Conservation (phyloP, 2,113 vertebrate genomes). For the Silurus glanis region DNA sequence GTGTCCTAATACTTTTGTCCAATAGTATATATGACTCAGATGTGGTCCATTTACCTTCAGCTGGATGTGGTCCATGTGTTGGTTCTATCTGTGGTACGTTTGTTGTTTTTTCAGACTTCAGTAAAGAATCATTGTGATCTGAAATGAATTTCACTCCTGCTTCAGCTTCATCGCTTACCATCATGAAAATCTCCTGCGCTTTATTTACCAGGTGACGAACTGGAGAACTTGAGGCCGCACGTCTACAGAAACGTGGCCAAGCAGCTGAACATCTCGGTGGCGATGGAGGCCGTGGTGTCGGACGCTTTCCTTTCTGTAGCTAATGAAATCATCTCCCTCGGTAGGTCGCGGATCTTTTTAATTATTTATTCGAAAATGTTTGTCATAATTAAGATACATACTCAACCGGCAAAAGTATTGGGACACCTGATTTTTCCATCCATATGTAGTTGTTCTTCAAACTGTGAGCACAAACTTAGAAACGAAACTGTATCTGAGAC, state of each 20-base stretch:
- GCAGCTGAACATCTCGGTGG: slow-evolving; percentile 87
- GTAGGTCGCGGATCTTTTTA: slow-evolving; percentile 62
- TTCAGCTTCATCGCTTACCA: too few species aligned
- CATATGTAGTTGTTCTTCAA: too few species aligned
- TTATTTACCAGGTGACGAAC: slow-evolving; percentile 84
- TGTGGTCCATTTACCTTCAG: background rate
- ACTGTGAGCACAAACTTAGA: too few species aligned
- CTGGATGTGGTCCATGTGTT: too few species aligned
- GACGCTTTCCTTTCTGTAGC: slow-evolving; percentile 91
- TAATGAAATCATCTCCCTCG: slow-evolving; percentile 88
- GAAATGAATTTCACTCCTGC: background rate
- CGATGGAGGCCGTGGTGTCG: slow-evolving; percentile 83
- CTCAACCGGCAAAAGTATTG: too few species aligned
- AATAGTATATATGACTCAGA: background rate
- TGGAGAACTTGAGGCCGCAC: slow-evolving; percentile 88
- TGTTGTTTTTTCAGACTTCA: background rate
- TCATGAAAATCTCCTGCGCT: slow-evolving; percentile 11
- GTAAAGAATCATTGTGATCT: background rate
- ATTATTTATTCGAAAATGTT: background rate
- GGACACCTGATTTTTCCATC: too few species aligned
- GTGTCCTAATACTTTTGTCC: too few species aligned
- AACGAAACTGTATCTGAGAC: too few species aligned
- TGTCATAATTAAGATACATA: background rate
- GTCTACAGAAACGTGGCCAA: slow-evolving; percentile 88
- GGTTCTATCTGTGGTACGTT: background rate